phyloP scores from a whole-genome alignment of 2,113 vertebrate species.

The Scatophagus argus region DNA sequence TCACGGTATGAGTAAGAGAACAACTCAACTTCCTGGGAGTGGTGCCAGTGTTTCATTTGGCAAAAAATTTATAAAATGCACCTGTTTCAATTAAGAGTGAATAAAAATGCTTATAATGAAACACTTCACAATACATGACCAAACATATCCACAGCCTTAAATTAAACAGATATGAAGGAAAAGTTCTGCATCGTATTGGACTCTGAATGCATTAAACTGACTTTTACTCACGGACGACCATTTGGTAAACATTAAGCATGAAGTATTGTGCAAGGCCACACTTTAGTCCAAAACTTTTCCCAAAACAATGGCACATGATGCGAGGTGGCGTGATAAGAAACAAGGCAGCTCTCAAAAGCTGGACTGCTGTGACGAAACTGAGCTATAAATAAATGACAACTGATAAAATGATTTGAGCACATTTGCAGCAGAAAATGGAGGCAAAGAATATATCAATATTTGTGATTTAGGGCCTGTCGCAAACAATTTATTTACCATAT shows the following conservation, averaged over 20 bases:
- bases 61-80: not conserved
- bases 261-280: not conserved
- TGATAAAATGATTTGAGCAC: not conserved
- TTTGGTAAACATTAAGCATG: not conserved
- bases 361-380: not conserved
- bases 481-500: not conserved
- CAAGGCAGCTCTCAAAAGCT: not conserved
- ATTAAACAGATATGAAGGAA: not conserved
- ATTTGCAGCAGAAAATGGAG: not conserved
- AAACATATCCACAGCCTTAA: not conserved
- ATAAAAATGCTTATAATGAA: not conserved
- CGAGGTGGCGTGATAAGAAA: not conserved
- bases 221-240: not conserved
- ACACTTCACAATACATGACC: not conserved
- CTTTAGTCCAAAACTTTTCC: not conserved
- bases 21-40: constrained; percentile 30
- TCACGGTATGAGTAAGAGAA: constrained; percentile 38
- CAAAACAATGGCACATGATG: constrained; percentile 15
- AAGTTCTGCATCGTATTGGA: not conserved
- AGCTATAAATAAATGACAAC: not conserved
- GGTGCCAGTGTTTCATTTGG: constrained; percentile 7
- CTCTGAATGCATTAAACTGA: not conserved
- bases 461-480: not conserved
- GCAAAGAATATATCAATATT: too few relatives aligned
- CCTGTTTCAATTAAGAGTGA: not conserved